These are phyloP conservation scores for Stenoptilia bipunctidactyla DNA, from an alignment of 2,888 invertebrate genomes.

Conservation along the genomic window DNA sequence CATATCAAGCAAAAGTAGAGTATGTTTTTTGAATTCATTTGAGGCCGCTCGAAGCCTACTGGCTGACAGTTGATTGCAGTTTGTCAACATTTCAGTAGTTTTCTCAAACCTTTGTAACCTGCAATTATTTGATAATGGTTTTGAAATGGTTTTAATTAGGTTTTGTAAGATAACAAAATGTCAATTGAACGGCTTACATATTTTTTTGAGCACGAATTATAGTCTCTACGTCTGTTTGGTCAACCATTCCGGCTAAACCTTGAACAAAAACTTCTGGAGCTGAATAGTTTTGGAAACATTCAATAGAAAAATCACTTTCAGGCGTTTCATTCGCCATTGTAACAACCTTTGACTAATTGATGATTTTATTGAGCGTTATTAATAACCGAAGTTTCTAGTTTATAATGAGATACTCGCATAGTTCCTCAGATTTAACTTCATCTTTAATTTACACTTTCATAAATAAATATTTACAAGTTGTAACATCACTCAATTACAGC, in stretches of 20 bases:
- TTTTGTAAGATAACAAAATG: too few relatives aligned
- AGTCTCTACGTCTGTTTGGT: conserved; percentile 90
- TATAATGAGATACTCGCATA: too few relatives aligned
- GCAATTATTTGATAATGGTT: too few relatives aligned
- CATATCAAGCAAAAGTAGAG: conserved; percentile 88
- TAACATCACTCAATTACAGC: too few relatives aligned
- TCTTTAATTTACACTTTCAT: too few relatives aligned
- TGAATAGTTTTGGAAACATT: conserved; percentile 91
- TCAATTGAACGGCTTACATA: conserved; percentile 76
- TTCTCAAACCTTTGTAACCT: conserved; percentile 97
- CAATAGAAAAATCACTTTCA: conserved; percentile 81
- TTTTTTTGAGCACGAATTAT: conserved; percentile 93
- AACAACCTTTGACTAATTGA: too few relatives aligned
- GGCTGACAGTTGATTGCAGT: conserved; percentile 94
- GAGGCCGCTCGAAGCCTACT: conserved; percentile 87
- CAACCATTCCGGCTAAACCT: conserved; percentile 90
- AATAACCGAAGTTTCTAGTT: too few relatives aligned
- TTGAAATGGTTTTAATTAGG: too few relatives aligned
- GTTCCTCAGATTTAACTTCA: too few relatives aligned
- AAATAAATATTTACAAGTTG: too few relatives aligned
- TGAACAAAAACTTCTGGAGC: conserved; percentile 95
- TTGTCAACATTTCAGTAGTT: conserved; percentile 98
- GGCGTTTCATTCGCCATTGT: conserved; percentile 72
- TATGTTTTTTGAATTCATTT: conserved; percentile 92
- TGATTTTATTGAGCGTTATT: too few relatives aligned